Conservation (phyloP, 1,140 invertebrate species). For the Drosophila simulans region DNA sequence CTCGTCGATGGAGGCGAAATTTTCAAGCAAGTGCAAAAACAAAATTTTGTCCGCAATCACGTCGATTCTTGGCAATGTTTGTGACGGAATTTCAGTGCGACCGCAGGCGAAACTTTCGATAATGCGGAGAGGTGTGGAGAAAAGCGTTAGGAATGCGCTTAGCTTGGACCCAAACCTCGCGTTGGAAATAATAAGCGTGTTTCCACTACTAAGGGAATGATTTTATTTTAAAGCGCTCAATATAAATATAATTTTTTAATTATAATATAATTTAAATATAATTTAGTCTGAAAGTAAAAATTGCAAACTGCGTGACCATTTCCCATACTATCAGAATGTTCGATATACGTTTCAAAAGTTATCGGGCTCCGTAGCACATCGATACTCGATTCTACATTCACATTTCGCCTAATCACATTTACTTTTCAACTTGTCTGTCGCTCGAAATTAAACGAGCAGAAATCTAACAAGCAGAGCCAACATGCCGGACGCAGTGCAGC, state of each 20-base stretch:
- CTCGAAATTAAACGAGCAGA: not conserved
- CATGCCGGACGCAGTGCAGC: constrained; percentile 78
- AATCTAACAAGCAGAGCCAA: not conserved
- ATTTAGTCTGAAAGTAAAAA: not conserved
- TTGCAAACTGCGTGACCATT: not conserved
- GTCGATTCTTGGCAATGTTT: constrained; percentile 40
- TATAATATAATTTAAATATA: no score
- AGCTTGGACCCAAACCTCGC: not conserved
- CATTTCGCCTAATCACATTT: constrained; percentile 40
- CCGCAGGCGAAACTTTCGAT: not conserved
- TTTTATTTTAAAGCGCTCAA: not conserved
- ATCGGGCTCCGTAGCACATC: no score
- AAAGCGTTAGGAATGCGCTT: not conserved
- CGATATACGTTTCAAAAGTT: not conserved
- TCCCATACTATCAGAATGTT: not conserved
- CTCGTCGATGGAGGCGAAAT: constrained; percentile 14
- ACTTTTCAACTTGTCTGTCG: not conserved
- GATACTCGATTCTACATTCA: constrained; percentile 4
- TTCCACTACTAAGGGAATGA: not conserved
- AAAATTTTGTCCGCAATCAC: constrained; percentile 48
- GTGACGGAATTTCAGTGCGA: constrained; percentile 29
- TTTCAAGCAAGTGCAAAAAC: constrained; percentile 50
- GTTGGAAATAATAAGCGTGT: not conserved
- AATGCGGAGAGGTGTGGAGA: not conserved
- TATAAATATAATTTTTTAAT: no score